These are phyloP conservation scores for Lepidothrix coronata DNA, from an alignment of 2,113 vertebrate genomes.

Conservation along the genomic window DNA sequence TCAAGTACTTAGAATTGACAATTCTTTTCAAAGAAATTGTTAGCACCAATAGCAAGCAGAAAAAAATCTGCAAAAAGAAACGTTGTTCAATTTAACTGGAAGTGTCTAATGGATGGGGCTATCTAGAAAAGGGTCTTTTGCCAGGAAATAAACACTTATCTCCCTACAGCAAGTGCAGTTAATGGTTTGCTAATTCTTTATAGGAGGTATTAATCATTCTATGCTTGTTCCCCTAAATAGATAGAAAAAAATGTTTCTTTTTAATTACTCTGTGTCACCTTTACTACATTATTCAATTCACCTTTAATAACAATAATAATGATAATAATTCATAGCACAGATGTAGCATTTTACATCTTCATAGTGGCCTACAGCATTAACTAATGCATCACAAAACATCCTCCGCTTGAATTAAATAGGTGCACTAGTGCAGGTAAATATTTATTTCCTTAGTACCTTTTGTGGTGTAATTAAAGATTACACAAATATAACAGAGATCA, in stretches of 20 bases:
- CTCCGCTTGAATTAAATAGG: conserved; percentile 20
- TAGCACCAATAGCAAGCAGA: background rate
- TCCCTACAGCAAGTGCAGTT: background rate
- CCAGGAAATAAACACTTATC: background rate
- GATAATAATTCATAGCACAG: background rate
- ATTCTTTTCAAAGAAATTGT: background rate
- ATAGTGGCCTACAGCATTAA: background rate
- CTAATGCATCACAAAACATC: background rate
- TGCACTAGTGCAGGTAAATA: background rate
- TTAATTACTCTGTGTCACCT: background rate
- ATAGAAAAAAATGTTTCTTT: conserved; percentile 20
- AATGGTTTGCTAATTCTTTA: background rate
- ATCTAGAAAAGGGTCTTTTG: background rate
- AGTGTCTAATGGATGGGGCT: background rate
- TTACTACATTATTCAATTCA: background rate
- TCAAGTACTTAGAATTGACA: background rate
- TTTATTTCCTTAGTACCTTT: background rate
- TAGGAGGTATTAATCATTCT: background rate
- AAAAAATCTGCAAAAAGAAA: background rate
- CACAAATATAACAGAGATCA: background rate
- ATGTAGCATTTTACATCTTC: background rate
- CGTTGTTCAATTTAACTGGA: background rate
- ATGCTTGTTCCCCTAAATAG: background rate
- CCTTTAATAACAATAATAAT: background rate
- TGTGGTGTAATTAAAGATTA: background rate